Base-by-base conservation (phyloP, 2,113 vertebrate genomes). In the Cyanoliseus patagonus region DNA sequence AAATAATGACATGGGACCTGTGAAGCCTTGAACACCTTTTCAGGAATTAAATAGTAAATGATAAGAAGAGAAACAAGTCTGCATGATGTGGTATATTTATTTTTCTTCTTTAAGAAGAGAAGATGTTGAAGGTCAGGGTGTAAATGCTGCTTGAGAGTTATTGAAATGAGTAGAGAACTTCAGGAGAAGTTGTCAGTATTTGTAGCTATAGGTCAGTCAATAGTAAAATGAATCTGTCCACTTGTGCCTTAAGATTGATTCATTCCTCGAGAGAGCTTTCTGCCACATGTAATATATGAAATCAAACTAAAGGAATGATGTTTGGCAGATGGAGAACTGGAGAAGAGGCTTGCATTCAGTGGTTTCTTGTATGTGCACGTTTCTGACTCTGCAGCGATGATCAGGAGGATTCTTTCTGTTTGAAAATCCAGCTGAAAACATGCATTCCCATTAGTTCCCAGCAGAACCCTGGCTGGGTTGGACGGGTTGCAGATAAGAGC, bases 61-160 rank as follows among this genome's bases (percentile, higher is more conserved):
- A 59, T 67, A 52, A 90, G 68, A 88, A 92, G 73, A 70, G 37
- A 17, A 13, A 73, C 46, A 76, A 74, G 64, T 51, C 25, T 46
- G 35, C 27, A 7, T 46, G 69, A 84, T 85, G 83, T 81, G 66
- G 23, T 81, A 81, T 46, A 84, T 86, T 67, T 88, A 68, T 35
- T 81, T 92, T 94, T 91, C 80, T 83, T 95, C 76, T 90, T 94
- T 47, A 69, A 94, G 76, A 88, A 89, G 77, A 82, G 27, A 4
- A 4, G n/a, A 35, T 81, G 31, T 51, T 81, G 73, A 72, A 84
- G 69, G 62, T 64, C 44, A 42, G 61, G 67, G 23, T 19, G 27
- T 64, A 30, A 59, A 47, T 44, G 31, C 44, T 64, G 23, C 80
- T 46, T 74, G 76, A 37, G 24, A 51, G 63, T 19, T 49, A 81